Evolutionary conservation across 1,140 invertebrate genomes (phyloP), one percentile per base, ranked within the genome.

Genomic region (Periplaneta americana): DNA sequence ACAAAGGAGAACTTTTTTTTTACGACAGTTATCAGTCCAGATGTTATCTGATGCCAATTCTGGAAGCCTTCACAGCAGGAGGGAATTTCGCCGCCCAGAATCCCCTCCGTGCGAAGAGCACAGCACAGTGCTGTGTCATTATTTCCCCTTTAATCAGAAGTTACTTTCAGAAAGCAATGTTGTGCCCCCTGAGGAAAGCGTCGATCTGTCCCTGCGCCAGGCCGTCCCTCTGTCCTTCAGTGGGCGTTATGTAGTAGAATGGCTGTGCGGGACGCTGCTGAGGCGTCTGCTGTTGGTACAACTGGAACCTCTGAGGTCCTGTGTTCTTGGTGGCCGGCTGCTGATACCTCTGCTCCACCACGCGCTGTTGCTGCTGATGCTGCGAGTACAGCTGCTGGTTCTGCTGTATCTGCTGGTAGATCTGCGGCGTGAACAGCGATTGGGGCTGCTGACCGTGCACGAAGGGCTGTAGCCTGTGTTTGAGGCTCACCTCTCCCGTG

Each of bases 181-280:
- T 92, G 85, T 94, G 92, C 57, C 93, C 93, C 86, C 94, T 90
- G 66, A 96, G 91, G 88, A 95, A 96, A 48, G 94, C 93, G 86
- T 95, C 94, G 85, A 96, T 95, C 85, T 95, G 94, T 31, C 94
- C 93, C 36, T 90, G 88, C 6, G 91, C 89, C 8, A 90, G 84
- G 0, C 87, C 80, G 77, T 89, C 88, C n/a, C 86, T 15, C 80
- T 88, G 84, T 0, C 76, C 78, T 81, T 57, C 74, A 81, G 78
- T 84, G 32, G 91, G 90, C 8, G 91, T 89, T 39, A 94, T 90
- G 86, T 93, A 95, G 85, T 94, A 95, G 86, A 92, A 94, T 34
- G 89, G 88, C 83, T 91, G 89, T 74, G 91, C 89, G 31, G 87
- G 83, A 13, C 87, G 87, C 81, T 88, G 86, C 10, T 87, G 86